Conservation (phyloP, 1,140 invertebrate species). For the Mya arenaria region DNA sequence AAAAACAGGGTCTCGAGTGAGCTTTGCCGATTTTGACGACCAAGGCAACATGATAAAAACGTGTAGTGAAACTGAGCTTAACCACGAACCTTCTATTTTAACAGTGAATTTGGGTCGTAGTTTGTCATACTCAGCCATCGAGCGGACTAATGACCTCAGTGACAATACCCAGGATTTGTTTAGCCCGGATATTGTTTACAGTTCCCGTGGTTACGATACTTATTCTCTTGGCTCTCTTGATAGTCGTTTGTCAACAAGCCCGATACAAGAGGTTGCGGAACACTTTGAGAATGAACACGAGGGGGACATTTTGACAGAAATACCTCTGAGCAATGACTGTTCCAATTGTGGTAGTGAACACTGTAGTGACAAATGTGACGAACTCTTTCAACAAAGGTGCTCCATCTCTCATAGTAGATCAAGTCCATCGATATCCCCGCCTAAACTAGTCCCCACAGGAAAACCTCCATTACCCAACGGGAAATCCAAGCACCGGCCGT, state of each 20-base stretch:
- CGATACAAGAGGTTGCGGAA: conserved; percentile 37
- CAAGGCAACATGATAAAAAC: conserved; percentile 51
- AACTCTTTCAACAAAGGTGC: neutral
- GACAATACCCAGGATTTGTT: neutral
- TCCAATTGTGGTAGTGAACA: neutral
- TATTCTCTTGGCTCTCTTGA: conserved; percentile 28
- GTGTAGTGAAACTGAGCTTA: conserved; percentile 41
- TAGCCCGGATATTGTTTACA: neutral
- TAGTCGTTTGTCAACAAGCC: conserved; percentile 40
- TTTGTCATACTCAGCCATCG: conserved; percentile 43
- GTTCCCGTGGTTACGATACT: conserved; percentile 12
- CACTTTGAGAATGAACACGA: neutral
- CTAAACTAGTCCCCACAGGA: neutral
- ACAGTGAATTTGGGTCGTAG: conserved; percentile 26
- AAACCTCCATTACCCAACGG: conserved; percentile 47
- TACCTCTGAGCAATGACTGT: neutral
- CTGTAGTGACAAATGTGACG: neutral
- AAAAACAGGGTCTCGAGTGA: conserved; percentile 41
- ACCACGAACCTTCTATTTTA: neutral
- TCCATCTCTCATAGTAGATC: neutral
- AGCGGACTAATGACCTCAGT: neutral
- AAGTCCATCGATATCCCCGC: conserved; percentile 22
- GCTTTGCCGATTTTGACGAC: conserved; percentile 40
- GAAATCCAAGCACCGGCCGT: conserved; percentile 45
- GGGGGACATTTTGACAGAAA: neutral